Evolutionary conservation across 2,888 invertebrate species (phyloP).

Genomic region (Scaeva pyrastri): DNA sequence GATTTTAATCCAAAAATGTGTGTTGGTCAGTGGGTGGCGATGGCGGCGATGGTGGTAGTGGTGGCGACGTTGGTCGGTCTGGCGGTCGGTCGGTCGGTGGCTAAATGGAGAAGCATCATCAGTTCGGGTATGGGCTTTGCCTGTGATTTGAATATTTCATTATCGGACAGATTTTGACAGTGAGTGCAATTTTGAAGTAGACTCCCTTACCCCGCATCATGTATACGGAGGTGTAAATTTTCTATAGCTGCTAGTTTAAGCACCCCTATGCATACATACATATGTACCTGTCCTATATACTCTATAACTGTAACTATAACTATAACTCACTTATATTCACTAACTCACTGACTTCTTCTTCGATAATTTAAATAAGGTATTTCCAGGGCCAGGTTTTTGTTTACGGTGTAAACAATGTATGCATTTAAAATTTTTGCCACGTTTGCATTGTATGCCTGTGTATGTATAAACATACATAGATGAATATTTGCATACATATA

Average conservation of each 20-base stretch:
- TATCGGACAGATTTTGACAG: slow-evolving; percentile 75
- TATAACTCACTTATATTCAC: slow-evolving; percentile 25
- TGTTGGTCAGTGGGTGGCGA: slow-evolving; percentile 28
- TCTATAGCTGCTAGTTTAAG: slow-evolving; percentile 28
- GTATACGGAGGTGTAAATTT: slow-evolving; percentile 61
- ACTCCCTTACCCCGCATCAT: slow-evolving; percentile 31
- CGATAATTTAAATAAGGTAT: slow-evolving; percentile 63
- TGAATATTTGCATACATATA: not conserved
- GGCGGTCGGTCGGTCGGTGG: not conserved
- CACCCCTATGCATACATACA: not conserved
- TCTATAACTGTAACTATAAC: slow-evolving; percentile 21
- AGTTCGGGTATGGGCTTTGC: slow-evolving; percentile 16
- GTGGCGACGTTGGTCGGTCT: not conserved
- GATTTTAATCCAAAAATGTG: slow-evolving; percentile 74
- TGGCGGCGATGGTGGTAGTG: not conserved
- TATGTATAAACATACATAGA: not conserved
- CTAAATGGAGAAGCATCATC: slow-evolving; percentile 16
- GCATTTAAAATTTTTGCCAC: slow-evolving; percentile 64
- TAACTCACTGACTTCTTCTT: slow-evolving; percentile 50
- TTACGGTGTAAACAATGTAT: slow-evolving; percentile 68
- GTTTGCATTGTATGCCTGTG: not conserved
- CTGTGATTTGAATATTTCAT: slow-evolving; percentile 75
- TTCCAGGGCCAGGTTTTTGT: slow-evolving; percentile 31
- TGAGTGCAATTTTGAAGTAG: slow-evolving; percentile 68
- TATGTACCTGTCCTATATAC: not conserved